Conservation (phyloP, 2,113 vertebrate species). For the Chamaetylas fuelleborni region DNA sequence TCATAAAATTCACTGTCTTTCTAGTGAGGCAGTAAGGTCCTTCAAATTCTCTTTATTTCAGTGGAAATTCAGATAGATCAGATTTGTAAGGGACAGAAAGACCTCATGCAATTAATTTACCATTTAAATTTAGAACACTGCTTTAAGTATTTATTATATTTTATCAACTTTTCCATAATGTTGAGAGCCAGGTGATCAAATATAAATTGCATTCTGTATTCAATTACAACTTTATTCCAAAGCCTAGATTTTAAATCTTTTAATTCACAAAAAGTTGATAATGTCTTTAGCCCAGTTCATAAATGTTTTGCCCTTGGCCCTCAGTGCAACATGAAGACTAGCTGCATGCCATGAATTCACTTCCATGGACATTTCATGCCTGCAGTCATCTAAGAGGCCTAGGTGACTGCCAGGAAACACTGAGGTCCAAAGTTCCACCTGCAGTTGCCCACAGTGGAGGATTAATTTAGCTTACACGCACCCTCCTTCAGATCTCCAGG, state of each 20-base stretch:
- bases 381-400: neutral
- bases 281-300: neutral
- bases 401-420: neutral
- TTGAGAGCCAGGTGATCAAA: neutral
- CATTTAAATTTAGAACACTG: neutral
- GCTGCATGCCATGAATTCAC: neutral
- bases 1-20: neutral
- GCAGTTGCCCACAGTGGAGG: neutral
- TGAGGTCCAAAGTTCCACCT: neutral
- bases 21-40: neutral
- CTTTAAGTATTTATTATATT: neutral
- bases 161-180: neutral
- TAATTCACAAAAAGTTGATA: neutral
- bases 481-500: neutral
- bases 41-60: neutral
- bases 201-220: neutral
- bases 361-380: neutral
- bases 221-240: neutral
- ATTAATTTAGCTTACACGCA: neutral
- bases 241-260: neutral
- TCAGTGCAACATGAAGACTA: neutral
- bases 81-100: neutral
- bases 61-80: neutral
- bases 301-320: neutral
- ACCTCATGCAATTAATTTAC: neutral